A percentile compares a stretch with the other conserved stretches of the same genome.
Conservation (phyloP, 2,113 vertebrate species). For the Heloderma charlesbogerti region DNA sequence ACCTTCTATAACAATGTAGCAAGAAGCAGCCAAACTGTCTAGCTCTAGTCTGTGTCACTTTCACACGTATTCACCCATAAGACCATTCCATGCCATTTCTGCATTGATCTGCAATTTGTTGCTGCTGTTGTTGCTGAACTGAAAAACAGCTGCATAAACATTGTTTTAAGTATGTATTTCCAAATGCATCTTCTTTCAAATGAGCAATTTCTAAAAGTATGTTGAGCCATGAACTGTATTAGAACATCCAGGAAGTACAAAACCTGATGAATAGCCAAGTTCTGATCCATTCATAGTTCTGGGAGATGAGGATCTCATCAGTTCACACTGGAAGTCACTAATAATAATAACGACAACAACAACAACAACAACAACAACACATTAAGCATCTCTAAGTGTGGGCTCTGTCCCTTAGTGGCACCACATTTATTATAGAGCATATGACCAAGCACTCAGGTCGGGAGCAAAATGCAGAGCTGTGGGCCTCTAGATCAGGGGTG, state of each 20-base stretch:
- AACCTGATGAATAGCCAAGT: background rate
- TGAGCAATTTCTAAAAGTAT: too few relatives aligned
- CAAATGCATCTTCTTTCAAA: background rate
- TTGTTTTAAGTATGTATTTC: background rate
- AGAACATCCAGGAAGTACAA: background rate
- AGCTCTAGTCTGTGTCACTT: too few relatives aligned
- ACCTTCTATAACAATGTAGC: too few relatives aligned
- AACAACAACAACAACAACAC: too few relatives aligned
- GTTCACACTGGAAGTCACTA: background rate
- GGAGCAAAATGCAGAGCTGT: too few relatives aligned
- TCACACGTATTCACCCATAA: background rate
- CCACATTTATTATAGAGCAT: background rate
- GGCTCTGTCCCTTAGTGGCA: background rate
- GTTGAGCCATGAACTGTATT: too few relatives aligned
- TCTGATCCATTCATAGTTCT: background rate
- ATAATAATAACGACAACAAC: too few relatives aligned
- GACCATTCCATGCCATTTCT: background rate
- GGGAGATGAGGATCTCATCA: background rate
- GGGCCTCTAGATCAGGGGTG: too few relatives aligned
- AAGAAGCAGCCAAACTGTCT: too few relatives aligned
- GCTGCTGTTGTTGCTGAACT: too few relatives aligned
- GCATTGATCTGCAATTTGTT: background rate
- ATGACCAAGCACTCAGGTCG: background rate
- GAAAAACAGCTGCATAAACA: too few relatives aligned
- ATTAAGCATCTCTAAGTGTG: background rate